A percentile compares a stretch with the other conserved stretches of the same genome.
These are phyloP conservation scores for Synergus itoensis DNA, from an alignment of 2,888 invertebrate genomes.

Conservation along the genomic window DNA sequence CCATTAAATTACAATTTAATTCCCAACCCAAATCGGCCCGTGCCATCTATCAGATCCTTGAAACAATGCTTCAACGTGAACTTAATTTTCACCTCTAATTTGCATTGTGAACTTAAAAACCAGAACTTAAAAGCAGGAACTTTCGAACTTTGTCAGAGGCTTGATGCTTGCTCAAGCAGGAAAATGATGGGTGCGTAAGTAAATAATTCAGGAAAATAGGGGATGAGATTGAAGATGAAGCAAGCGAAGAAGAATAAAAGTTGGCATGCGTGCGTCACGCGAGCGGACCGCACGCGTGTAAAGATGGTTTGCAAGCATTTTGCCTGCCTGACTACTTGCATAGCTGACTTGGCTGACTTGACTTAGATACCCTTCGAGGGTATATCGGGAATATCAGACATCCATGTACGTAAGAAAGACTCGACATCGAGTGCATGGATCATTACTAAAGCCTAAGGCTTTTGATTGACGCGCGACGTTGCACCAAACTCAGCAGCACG, in stretches of 20 bases:
- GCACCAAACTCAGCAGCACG: constrained; percentile 74
- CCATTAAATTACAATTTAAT: constrained; percentile 56
- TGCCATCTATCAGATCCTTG: neutral
- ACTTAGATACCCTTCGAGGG: constrained; percentile 61
- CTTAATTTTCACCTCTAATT: neutral
- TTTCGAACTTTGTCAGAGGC: no score
- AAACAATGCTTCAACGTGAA: constrained; percentile 15
- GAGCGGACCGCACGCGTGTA: constrained; percentile 73
- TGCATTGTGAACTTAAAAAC: no score
- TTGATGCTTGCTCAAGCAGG: neutral
- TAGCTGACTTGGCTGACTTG: constrained; percentile 58
- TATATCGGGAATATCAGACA: constrained; percentile 50
- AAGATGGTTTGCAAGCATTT: constrained; percentile 62
- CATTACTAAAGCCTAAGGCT: constrained; percentile 59
- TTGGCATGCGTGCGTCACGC: constrained; percentile 72
- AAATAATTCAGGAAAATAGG: constrained; percentile 46
- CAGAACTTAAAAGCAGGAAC: no score
- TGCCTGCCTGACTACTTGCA: constrained; percentile 55
- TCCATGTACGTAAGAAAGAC: constrained; percentile 58
- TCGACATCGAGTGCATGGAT: constrained; percentile 66
- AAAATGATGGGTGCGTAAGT: neutral
- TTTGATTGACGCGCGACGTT: constrained; percentile 77
- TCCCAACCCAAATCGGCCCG: constrained; percentile 5
- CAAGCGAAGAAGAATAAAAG: constrained; percentile 49
- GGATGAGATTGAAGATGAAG: constrained; percentile 32